These are phyloP conservation scores for Menura novaehollandiae DNA, from an alignment of 2,113 vertebrate species.

Conservation along the genomic window DNA sequence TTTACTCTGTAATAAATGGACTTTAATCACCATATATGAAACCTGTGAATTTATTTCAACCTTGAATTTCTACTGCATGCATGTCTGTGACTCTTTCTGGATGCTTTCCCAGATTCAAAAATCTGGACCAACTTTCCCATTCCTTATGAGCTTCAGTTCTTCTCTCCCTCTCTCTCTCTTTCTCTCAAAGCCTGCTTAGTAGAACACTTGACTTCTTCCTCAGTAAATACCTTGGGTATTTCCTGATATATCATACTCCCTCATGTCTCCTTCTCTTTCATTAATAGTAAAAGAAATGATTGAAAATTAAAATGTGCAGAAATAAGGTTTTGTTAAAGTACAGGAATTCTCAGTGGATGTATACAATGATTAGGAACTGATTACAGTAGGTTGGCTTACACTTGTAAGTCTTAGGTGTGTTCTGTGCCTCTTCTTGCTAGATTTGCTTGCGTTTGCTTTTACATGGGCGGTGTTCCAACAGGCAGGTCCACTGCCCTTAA, in stretches of 20 bases:
- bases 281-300: background rate
- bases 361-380: background rate
- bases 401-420: background rate
- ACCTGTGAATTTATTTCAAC: background rate
- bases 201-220: background rate
- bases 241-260: background rate
- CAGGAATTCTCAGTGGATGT: conserved; percentile 5
- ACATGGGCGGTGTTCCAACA: background rate
- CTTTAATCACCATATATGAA: background rate
- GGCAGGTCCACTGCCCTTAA: background rate
- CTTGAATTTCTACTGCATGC: background rate
- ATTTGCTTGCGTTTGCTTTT: background rate
- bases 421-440: background rate
- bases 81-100: background rate
- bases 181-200: background rate
- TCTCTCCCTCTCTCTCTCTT: background rate
- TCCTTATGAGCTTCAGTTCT: background rate
- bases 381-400: background rate
- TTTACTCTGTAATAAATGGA: background rate
- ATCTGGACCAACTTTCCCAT: background rate
- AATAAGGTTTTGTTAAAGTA: background rate
- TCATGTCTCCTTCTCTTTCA: background rate
- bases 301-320: background rate
- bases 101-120: background rate
- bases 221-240: background rate